phyloP scores from a whole-genome alignment of 2,797 vertebrate species.

The Bradypus variegatus region DNA sequence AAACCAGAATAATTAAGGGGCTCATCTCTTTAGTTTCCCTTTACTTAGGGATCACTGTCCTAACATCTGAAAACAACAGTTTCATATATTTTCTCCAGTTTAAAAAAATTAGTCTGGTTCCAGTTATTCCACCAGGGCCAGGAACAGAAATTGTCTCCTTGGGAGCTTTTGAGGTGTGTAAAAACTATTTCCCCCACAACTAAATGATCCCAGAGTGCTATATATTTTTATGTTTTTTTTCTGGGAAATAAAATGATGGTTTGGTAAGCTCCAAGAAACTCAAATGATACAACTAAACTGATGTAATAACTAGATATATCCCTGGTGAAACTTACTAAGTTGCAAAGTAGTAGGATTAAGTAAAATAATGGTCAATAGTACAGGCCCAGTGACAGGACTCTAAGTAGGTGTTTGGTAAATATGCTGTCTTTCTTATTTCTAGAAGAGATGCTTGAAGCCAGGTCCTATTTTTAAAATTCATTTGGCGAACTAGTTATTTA shows the following conservation, averaged over 20 bases:
- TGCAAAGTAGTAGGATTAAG: background rate
- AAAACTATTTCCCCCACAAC: background rate
- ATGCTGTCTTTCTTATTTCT: background rate
- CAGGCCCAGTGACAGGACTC: background rate
- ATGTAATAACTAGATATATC: background rate
- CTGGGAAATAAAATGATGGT: background rate
- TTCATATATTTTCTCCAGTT: conserved; percentile 10
- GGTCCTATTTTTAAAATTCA: conserved; percentile 48
- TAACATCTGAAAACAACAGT: conserved; percentile 12
- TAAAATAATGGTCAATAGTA: background rate
- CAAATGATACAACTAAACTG: background rate
- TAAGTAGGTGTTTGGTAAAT: background rate
- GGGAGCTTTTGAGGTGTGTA: background rate
- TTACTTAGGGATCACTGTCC: background rate
- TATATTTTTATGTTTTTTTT: conserved; percentile 7
- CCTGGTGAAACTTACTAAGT: background rate
- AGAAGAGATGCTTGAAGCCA: conserved; percentile 17
- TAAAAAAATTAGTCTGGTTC: background rate
- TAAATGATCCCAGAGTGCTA: background rate
- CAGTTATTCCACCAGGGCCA: background rate
- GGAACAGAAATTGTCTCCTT: background rate
- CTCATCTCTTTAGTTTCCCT: background rate
- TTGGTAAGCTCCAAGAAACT: conserved; percentile 18
- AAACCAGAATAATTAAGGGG: background rate
- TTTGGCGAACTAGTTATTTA: conserved; percentile 44